Evolutionary conservation across 2,888 invertebrate species (phyloP).

Genomic region (Sinotaia quadrata): DNA sequence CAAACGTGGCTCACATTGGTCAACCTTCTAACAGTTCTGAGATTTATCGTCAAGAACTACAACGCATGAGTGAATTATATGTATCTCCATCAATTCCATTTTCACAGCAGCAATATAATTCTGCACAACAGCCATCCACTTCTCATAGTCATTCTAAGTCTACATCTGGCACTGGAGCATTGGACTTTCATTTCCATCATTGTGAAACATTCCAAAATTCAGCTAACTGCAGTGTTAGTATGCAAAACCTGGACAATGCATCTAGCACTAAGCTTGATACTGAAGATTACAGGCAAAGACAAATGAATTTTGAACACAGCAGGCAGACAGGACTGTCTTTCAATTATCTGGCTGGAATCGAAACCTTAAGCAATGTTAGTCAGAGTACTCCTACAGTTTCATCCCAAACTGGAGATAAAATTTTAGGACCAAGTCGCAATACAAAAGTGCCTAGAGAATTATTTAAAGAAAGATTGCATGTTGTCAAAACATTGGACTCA

Average conservation of each 20-base stretch:
- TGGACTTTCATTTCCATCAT: not conserved
- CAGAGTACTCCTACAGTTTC: not conserved
- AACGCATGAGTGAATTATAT: slow-evolving; percentile 42
- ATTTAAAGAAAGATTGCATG: not conserved
- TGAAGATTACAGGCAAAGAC: not conserved
- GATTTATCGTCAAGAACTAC: slow-evolving; percentile 38
- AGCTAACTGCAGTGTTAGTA: slow-evolving; percentile 33
- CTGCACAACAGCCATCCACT: not conserved
- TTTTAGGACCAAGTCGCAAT: not conserved
- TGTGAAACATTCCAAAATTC: slow-evolving; percentile 15
- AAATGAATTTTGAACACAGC: slow-evolving; percentile 3
- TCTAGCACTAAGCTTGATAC: not conserved
- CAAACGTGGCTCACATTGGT: slow-evolving; percentile 25
- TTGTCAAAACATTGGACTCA: not conserved
- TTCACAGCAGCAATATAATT: not conserved
- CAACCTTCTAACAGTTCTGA: slow-evolving; percentile 33
- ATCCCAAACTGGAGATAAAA: not conserved
- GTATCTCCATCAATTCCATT: slow-evolving; percentile 16
- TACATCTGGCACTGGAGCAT: not conserved
- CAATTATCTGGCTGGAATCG: slow-evolving; percentile 13
- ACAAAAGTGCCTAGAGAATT: not conserved
- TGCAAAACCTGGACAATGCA: slow-evolving; percentile 29
- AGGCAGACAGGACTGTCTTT: not conserved
- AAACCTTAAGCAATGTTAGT: not conserved
- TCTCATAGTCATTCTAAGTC: not conserved